Evolutionary conservation across 2,797 vertebrate species (phyloP).

Genomic region (Epinephelus malabaricus): DNA sequence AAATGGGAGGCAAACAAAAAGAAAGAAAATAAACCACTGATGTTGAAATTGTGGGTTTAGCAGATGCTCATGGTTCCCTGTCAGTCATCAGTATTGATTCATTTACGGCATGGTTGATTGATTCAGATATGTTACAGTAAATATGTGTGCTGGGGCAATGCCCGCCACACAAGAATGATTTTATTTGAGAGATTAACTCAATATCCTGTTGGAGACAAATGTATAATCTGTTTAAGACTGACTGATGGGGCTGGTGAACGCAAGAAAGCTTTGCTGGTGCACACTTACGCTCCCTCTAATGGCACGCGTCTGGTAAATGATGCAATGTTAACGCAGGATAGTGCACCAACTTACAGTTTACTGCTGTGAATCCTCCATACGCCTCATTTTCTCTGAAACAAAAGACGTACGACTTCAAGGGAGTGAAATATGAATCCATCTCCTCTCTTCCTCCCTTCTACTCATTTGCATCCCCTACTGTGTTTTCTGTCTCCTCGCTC

Average conservation of each 20-base stretch:
- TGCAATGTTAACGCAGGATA: conserved; percentile 8
- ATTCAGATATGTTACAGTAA: conserved; percentile 26
- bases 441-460: neutral
- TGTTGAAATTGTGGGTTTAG: conserved; percentile 10
- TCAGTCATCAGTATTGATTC: conserved; percentile 46
- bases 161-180: neutral
- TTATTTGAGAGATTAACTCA: conserved; percentile 50
- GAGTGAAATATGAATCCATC: neutral
- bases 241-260: conserved; percentile 5
- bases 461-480: conserved; percentile 29
- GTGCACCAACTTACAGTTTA: conserved; percentile 12
- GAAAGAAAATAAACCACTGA: neutral
- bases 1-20: neutral
- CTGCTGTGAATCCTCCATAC: conserved; percentile 1
- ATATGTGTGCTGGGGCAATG: conserved; percentile 6
- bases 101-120: conserved; percentile 16
- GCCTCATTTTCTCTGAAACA: conserved; percentile 11
- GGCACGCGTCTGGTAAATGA: conserved; percentile 14
- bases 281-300: neutral
- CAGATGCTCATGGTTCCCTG: conserved; percentile 4
- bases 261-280: neutral
- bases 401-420: conserved; percentile 17
- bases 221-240: conserved; percentile 40
- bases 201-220: conserved; percentile 35
- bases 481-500: neutral